Evolutionary conservation across 2,113 vertebrate genomes (phyloP).

Genomic region (Pterocles orientalis): DNA sequence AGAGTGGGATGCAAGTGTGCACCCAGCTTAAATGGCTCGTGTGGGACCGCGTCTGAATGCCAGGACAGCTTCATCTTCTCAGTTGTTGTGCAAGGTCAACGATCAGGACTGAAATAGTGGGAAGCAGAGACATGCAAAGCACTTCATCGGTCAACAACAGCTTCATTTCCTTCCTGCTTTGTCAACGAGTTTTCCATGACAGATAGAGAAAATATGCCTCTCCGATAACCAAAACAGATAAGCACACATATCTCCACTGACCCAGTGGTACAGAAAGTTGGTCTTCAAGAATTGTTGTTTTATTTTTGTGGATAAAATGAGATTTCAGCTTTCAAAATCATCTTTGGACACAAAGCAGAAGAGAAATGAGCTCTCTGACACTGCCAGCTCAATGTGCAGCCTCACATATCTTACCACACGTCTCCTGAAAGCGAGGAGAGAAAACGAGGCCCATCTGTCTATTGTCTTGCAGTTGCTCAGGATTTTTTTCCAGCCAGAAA

Average conservation of each 20-base stretch:
- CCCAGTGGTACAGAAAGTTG: background rate
- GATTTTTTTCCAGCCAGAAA: background rate
- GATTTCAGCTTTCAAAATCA: background rate
- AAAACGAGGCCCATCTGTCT: background rate
- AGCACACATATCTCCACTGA: background rate
- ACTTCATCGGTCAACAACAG: background rate
- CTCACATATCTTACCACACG: background rate
- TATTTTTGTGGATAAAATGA: background rate
- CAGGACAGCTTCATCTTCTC: background rate
- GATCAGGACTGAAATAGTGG: constrained; percentile 10
- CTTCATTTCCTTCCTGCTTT: constrained; percentile 47
- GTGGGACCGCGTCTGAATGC: background rate
- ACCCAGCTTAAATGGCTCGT: background rate
- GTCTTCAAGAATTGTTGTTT: background rate
- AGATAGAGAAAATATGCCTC: constrained; percentile 5
- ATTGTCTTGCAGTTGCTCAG: constrained; percentile 33
- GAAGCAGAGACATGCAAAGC: constrained; percentile 22
- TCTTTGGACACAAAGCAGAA: background rate
- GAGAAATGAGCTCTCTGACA: background rate
- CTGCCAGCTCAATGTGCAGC: background rate
- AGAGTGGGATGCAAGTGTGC: background rate
- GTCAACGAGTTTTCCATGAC: constrained; percentile 53
- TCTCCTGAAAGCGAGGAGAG: background rate
- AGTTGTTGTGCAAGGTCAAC: background rate
- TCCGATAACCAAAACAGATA: constrained; percentile 47